Evolutionary conservation across 2,797 vertebrate genomes (phyloP).

Genomic region (Myiotriccus ornatus): DNA sequence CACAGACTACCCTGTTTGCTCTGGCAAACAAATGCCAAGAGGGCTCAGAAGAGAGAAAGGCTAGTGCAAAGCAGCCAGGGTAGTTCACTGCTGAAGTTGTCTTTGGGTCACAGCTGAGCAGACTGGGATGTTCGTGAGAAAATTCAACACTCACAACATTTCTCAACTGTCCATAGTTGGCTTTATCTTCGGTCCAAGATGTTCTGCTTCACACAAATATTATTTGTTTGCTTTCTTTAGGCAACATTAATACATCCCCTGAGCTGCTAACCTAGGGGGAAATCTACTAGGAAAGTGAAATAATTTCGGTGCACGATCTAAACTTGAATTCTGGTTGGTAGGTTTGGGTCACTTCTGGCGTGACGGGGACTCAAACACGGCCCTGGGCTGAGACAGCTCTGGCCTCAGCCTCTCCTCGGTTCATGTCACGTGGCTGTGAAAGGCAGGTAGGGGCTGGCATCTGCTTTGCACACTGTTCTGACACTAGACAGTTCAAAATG

Average conservation of each 20-base stretch:
- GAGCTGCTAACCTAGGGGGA: neutral
- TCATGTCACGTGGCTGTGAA: neutral
- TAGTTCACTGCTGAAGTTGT: neutral
- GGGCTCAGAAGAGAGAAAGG: neutral
- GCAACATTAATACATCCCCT: accelerated
- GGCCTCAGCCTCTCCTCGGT: neutral
- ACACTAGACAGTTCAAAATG: neutral
- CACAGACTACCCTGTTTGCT: neutral
- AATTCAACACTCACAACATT: neutral
- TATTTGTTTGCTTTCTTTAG: neutral
- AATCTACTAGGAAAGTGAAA: neutral
- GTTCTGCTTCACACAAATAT: neutral
- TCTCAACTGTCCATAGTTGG: neutral
- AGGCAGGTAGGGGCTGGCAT: neutral
- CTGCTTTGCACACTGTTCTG: neutral
- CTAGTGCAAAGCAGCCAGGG: neutral
- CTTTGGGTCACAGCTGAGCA: neutral
- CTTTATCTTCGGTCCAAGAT: neutral
- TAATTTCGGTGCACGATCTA: neutral
- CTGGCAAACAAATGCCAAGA: neutral
- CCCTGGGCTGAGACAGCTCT: neutral
- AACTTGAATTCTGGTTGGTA: neutral
- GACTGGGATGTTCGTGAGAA: neutral
- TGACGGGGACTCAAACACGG: accelerated
- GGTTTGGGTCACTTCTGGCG: neutral